Conservation (phyloP, 2,113 vertebrate species). For the Chamaetylas fuelleborni region DNA sequence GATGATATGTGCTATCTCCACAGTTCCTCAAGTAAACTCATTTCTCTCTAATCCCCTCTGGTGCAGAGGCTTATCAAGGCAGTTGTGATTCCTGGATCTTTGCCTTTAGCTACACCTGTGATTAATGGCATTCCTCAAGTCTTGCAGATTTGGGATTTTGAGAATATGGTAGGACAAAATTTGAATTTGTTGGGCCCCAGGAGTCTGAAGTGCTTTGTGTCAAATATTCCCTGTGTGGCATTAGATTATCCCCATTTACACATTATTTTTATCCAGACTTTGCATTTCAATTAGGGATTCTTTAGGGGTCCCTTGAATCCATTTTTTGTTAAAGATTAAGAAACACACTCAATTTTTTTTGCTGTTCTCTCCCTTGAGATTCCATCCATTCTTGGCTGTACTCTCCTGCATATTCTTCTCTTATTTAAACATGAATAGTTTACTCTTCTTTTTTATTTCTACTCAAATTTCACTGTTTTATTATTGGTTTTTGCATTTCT, state of each 20-base stretch:
- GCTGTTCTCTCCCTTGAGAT: not conserved
- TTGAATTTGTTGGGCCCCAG: not conserved
- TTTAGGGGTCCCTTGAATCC: not conserved
- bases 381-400: not conserved
- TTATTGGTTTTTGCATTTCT: not conserved
- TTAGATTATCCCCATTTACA: not conserved
- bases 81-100: not conserved
- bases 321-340: not conserved
- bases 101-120: conserved; percentile 9
- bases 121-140: not conserved
- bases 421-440: not conserved
- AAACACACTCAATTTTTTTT: not conserved
- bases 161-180: not conserved
- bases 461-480: not conserved
- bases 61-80: not conserved
- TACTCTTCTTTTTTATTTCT: not conserved
- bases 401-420: not conserved
- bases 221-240: not conserved
- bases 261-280: not conserved
- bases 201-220: not conserved
- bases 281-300: not conserved
- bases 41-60: not conserved
- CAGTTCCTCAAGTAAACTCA: not conserved
- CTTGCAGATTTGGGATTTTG: not conserved
- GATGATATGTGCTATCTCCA: not conserved